Evolutionary conservation across 2,113 vertebrate species (phyloP), one percentile per base, ranked within the genome.

Genomic region (Apteryx owenii): DNA sequence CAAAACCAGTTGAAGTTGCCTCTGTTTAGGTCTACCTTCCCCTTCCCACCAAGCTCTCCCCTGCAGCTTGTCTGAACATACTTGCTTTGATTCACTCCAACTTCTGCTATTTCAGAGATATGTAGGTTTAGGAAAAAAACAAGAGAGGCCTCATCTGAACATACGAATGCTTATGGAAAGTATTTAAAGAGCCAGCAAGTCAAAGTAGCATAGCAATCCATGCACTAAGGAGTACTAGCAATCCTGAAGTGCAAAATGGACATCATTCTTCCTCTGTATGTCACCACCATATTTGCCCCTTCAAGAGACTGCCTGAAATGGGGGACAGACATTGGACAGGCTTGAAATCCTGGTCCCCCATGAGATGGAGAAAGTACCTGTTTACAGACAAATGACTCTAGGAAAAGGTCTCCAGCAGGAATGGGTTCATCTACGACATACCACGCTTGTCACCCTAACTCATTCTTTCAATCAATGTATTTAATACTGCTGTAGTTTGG

Each of bases 321-420:
- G n/a, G 2, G 18, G 12, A 61, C 1, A 65, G 38, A 44, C 11
- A 33, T 17, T 54, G 1, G 0, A 12, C 42, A 73, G 38, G 61
- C 33, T 91, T 14, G 69, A 72, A 89, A 80, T 46, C 23, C 46
- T 54, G 14, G 13, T 56, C 46, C 51, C 8, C 6, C 20, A 56
- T 10, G 42, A 81, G 53, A 50, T 38, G 50, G 38, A 79, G 18
- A 36, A 71, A 42, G 5, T 40, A 36, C 12, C 10, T 38, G 18
- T 66, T 33, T 56, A 29, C 54, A 14, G 15, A 56, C 7, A 29
- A 29, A 29, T 26, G 28, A 29, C 54, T 36, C 31, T 51, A 25
- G 46, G n/a, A 51, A 51, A 23, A n/a, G 8, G 50, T 38, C 50
- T 73, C 36, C 50, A 54, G 28, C 36, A 62, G 14, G n/a, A 62